Evolutionary conservation across 1,140 invertebrate genomes (phyloP).

Genomic region (Drepana arcuata): DNA sequence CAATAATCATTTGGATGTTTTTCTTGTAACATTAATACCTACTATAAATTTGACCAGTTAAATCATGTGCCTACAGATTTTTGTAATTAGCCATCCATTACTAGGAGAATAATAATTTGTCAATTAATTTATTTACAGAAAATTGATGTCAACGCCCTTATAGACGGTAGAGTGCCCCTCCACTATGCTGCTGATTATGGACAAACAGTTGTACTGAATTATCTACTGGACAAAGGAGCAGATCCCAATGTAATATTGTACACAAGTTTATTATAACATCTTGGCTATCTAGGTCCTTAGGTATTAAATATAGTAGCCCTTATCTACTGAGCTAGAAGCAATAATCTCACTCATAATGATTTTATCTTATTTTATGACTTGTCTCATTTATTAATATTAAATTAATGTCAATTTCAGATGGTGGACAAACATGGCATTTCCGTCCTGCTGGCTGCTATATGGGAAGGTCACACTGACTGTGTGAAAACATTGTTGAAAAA

Average conservation of each 20-base stretch:
- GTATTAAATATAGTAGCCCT: too few species aligned
- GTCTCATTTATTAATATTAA: too few species aligned
- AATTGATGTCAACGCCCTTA: constrained; percentile 87
- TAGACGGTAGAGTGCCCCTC: constrained; percentile 88
- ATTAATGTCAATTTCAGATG: constrained; percentile 76
- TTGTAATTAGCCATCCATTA: too few species aligned
- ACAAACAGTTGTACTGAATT: constrained; percentile 91
- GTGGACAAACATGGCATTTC: constrained; percentile 96
- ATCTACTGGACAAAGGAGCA: constrained; percentile 89
- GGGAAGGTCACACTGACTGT: constrained; percentile 95
- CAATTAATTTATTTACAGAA: constrained; percentile 71
- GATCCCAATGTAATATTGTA: constrained; percentile 96
- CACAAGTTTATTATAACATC: too few species aligned
- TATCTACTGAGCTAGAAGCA: too few species aligned
- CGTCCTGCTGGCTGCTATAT: constrained; percentile 92
- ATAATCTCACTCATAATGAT: too few species aligned
- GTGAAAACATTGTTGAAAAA: constrained; percentile 90
- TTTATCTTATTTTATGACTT: too few species aligned
- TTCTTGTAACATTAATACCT: too few species aligned
- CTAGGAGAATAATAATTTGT: not conserved
- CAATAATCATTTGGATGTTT: too few species aligned
- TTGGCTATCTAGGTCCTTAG: too few species aligned
- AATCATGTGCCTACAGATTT: too few species aligned
- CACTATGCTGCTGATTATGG: constrained; percentile 97
- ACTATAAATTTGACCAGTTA: too few species aligned